Evolutionary conservation across 2,888 invertebrate species (phyloP), one percentile per base, ranked within the genome.

Genomic region (Megamerina dolium): DNA sequence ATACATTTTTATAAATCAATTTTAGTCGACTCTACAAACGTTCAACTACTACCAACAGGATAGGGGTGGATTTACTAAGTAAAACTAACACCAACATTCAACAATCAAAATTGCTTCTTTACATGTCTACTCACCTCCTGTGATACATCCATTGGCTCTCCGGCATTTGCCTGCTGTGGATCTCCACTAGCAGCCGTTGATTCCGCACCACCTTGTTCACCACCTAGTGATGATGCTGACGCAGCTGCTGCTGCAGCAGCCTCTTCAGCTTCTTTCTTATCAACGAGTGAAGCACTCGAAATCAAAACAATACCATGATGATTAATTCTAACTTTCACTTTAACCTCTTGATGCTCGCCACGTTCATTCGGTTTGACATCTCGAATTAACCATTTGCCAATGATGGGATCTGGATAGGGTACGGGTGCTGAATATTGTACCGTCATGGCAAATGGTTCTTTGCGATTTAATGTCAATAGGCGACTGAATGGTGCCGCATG

Each of bases 261-360:
- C 18, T 72, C 64, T 29, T 74, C 74, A 13, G 63, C 59, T 50
- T 73, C 81, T 60, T 82, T 83, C 62, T 85, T 86, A 62, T 89
- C 87, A 30, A 85, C 79, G 42, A 92, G 74, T 0, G 87, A 83
- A 4, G 97, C 97, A 41, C 87, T 87, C 10, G 86, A 82, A 18
- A 97, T 82, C 10, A 82, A 80, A 63, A 99, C 84, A 48, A 96
- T 84, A 38, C 99, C 97, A 69, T 99, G 87, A 37, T 88, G 78
- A 75, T 96, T 95, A 41, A 99, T 79, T 57, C 95, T 81, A 5
- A 93, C 91, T 75, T 96, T 97, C 4, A 99, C 85, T 74, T 96
- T 96, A 2, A 97, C 86, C 72, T 94, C 96, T 51, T 91, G 87
- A n/a, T 86, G 82, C 61, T 92, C 92, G 21, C 94, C 94, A 50